Evolutionary conservation across 2,888 invertebrate species (phyloP).

Genomic region (Lepas anatifera): DNA sequence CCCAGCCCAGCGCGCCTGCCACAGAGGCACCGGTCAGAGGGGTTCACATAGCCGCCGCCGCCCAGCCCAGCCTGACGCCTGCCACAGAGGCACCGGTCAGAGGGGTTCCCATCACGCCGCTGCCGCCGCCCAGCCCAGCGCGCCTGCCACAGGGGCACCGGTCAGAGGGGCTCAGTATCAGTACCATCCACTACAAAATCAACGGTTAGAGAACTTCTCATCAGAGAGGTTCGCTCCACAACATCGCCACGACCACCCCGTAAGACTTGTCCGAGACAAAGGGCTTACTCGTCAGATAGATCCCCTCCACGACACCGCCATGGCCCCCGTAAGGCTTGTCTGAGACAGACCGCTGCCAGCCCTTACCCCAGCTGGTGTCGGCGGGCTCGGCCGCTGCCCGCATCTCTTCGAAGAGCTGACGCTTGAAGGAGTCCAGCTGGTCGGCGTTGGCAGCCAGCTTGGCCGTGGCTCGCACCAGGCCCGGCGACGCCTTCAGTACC

Average conservation of each 20-base stretch:
- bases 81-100: background rate
- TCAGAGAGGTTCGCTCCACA: too few relatives aligned
- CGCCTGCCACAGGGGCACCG: too few relatives aligned
- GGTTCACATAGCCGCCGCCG: background rate
- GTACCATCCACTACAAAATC: too few relatives aligned
- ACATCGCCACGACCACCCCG: too few relatives aligned
- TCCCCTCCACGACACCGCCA: background rate
- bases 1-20: background rate
- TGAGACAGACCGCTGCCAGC: background rate
- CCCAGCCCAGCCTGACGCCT: background rate
- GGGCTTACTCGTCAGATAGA: background rate
- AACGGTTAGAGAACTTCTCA: background rate
- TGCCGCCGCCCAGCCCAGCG: too few relatives aligned
- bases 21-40: background rate
- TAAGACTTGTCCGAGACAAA: too few relatives aligned
- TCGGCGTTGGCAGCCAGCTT: background rate
- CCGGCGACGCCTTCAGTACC: background rate
- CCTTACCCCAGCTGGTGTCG: background rate
- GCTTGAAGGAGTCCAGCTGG: background rate
- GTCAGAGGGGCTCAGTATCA: too few relatives aligned
- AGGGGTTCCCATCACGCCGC: background rate
- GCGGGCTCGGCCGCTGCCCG: background rate
- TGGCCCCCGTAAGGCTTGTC: background rate
- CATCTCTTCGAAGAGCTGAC: background rate
- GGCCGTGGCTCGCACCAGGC: background rate